Evolutionary conservation across 2,797 vertebrate genomes (phyloP).

Genomic region (Coranthus polyacanthus): DNA sequence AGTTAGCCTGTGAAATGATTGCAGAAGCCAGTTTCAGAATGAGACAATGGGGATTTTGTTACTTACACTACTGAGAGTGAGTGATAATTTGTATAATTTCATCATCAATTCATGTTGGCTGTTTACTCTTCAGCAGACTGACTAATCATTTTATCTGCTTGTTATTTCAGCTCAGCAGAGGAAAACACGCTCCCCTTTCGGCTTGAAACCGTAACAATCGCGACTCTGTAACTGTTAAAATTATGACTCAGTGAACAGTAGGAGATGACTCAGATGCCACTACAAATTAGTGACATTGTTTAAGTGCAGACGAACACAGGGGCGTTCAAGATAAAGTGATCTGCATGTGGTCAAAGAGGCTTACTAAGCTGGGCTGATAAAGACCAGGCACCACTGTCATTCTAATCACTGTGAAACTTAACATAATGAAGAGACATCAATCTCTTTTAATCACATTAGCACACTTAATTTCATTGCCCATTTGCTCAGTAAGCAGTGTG

Average conservation of each 20-base stretch:
- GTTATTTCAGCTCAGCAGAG: neutral
- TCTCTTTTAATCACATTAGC: conserved; percentile 69
- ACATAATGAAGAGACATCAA: conserved; percentile 47
- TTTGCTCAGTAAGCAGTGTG: conserved; percentile 55
- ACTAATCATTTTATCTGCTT: too few relatives aligned
- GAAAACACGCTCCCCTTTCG: neutral
- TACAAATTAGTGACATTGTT: neutral
- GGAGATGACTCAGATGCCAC: conserved; percentile 3
- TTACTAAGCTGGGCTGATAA: neutral
- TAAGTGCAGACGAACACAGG: neutral
- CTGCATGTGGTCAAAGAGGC: neutral
- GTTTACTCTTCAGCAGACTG: too few relatives aligned
- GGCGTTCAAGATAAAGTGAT: neutral
- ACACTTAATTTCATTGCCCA: conserved; percentile 50
- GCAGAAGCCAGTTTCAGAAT: too few relatives aligned
- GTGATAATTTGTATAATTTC: too few relatives aligned
- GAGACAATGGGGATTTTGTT: too few relatives aligned
- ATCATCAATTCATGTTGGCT: too few relatives aligned
- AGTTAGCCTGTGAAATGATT: too few relatives aligned
- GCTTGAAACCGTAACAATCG: conserved; percentile 1
- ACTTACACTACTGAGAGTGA: too few relatives aligned
- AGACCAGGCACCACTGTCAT: neutral
- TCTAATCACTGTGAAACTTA: conserved; percentile 38
- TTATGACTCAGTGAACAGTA: neutral
- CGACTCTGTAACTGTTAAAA: conserved; percentile 4